Conservation (phyloP, 2,113 vertebrate species). For the Lipophrys pholis region DNA sequence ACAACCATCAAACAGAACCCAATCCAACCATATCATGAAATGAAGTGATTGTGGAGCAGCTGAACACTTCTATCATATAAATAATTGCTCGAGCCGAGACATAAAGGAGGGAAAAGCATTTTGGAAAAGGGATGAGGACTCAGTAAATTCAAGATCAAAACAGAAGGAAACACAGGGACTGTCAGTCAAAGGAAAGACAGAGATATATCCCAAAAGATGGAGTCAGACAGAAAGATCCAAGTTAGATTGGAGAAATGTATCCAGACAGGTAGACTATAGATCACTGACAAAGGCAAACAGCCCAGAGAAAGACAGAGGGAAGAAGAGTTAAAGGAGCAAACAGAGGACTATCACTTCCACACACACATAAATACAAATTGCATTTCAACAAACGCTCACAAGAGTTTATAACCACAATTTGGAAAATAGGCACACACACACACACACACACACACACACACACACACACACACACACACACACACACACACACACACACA, state of each 20-base stretch:
- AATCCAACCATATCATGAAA: conserved; percentile 19
- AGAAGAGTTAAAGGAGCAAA: background rate
- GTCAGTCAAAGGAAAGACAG: conserved; percentile 13
- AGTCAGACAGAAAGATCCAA: conserved; percentile 12
- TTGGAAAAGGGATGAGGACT: background rate
- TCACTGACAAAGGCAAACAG: conserved; percentile 1
- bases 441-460: background rate
- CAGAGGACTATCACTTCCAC: background rate
- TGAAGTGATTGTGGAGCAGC: conserved; percentile 29
- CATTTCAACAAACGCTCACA: too few relatives aligned
- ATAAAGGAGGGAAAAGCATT: conserved; percentile 9
- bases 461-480: background rate
- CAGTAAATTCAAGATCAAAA: conserved; percentile 21
- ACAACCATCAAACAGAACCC: conserved; percentile 21
- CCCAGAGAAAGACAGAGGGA: background rate
- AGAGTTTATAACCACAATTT: background rate
- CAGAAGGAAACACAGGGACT: background rate
- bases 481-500: conserved; percentile 6
- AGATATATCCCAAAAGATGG: conserved; percentile 13
- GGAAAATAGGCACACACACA: background rate
- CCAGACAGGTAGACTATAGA: background rate
- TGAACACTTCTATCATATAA: conserved; percentile 21
- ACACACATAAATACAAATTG: background rate
- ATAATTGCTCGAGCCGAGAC: conserved; percentile 12
- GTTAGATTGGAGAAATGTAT: conserved; percentile 6